Base-by-base conservation (phyloP, 2,113 vertebrate species). In the Neolamprologus tretocephalus region DNA sequence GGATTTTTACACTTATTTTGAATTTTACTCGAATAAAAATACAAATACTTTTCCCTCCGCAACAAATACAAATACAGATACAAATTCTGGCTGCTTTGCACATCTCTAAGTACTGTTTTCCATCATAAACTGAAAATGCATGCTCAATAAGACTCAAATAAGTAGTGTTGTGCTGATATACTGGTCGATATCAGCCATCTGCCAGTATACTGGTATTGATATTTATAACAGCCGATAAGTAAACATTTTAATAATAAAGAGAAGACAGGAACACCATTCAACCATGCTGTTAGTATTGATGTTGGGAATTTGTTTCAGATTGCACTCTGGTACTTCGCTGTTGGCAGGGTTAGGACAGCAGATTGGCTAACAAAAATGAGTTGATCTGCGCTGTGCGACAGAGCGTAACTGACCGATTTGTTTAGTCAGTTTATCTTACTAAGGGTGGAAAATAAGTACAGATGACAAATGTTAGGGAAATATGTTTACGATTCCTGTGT, bases 361-460 rank as follows among this genome's bases (percentile, higher is more conserved):
- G 57, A 61, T 61, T 10, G 16, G 16, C 16, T 33, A 61, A 61
- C 31, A 35, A 63, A 63, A 35, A 63, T 11, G 16, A 33, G 0
- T 40, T 71, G n/a, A 71, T 71, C 35, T 21, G 7, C 2, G 4
- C 0, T 3, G 63, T 14, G n/a, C 0, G 3, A 23, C 66, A 71
- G n/a, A 42, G 66, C 3, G 0, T 45, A 73, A 73, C 37, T 26
- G 8, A 9, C 8, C 14, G 5, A 61, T 61, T 31, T 10, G 7
- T 66, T 35, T 66, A 0, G 58, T n/a, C 31, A 66, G 31, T 17
- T 66, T 63, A 5, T 45, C 37, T 26, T 45, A 7, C 21, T 4
- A 73, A 73, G n/a, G 13, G 21, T n/a, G 23, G 21, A 17, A 47
- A 28, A 73, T 47, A 28, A 45, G n/a, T 45, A 73, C 21, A 28